These are phyloP conservation scores for Heteromyza rotundicornis DNA, from an alignment of 2,888 invertebrate genomes.

Conservation along the genomic window DNA sequence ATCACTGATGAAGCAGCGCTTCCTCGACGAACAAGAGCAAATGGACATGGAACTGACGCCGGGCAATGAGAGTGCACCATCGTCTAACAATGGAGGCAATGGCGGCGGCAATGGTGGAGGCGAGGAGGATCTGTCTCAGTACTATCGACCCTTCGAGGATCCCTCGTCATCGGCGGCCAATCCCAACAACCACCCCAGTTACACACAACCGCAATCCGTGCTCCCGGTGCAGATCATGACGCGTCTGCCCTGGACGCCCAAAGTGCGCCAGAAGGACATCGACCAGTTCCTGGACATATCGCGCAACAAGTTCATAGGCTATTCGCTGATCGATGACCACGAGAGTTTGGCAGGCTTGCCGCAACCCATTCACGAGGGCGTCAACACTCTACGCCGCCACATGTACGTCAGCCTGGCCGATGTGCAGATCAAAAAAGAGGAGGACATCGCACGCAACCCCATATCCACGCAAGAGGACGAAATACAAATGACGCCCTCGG, in stretches of 20 bases:
- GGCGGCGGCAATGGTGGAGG: slow-evolving; percentile 36
- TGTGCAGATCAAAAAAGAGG: slow-evolving; percentile 88
- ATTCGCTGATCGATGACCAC: slow-evolving; percentile 84
- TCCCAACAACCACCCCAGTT: slow-evolving; percentile 53
- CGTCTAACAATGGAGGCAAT: slow-evolving; percentile 39
- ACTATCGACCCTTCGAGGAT: slow-evolving; percentile 61
- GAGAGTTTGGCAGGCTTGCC: slow-evolving; percentile 93
- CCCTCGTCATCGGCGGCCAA: slow-evolving; percentile 56
- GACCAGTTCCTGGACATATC: slow-evolving; percentile 91
- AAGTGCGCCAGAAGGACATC: slow-evolving; percentile 92
- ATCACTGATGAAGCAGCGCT: slow-evolving; percentile 89
- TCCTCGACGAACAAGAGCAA: slow-evolving; percentile 80
- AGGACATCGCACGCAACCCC: slow-evolving; percentile 90
- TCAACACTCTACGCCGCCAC: slow-evolving; percentile 84
- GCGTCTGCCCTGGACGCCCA: slow-evolving; percentile 92
- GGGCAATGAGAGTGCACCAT: slow-evolving; percentile 56
- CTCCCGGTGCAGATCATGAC: slow-evolving; percentile 56
- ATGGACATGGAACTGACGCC: slow-evolving; percentile 75
- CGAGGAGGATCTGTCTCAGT: slow-evolving; percentile 65
- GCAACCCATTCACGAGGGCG: slow-evolving; percentile 95
- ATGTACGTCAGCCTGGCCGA: slow-evolving; percentile 94
- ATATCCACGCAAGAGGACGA: slow-evolving; percentile 83
- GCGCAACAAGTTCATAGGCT: slow-evolving; percentile 94
- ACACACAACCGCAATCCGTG: slow-evolving; percentile 39
- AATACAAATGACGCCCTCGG: slow-evolving; percentile 81